These are phyloP conservation scores for Didymodactylos carnosus DNA, from an alignment of 2,888 invertebrate genomes.

Conservation along the genomic window DNA sequence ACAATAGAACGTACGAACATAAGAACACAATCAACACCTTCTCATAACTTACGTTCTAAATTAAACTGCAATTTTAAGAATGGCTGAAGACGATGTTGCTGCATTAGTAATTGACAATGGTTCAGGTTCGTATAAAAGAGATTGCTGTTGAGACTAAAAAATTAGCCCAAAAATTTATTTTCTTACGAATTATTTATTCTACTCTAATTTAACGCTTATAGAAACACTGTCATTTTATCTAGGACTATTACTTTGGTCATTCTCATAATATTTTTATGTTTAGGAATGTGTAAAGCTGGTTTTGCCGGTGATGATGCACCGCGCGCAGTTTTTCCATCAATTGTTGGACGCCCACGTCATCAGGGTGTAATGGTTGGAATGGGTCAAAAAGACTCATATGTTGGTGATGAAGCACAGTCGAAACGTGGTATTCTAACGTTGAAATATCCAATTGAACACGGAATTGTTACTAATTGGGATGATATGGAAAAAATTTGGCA, in stretches of 20 bases:
- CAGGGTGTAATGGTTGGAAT: slow-evolving; percentile 61
- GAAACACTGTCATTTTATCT: too few species aligned
- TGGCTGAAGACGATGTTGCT: slow-evolving; percentile 15
- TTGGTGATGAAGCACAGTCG: slow-evolving; percentile 24
- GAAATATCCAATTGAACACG: slow-evolving; percentile 28
- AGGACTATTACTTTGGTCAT: too few species aligned
- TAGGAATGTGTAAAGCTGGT: slow-evolving; percentile 15
- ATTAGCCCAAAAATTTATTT: too few species aligned
- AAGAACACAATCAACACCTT: too few species aligned
- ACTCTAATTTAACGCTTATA: too few species aligned
- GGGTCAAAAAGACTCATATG: slow-evolving; percentile 61
- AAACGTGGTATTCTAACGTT: slow-evolving; percentile 29
- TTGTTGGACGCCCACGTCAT: slow-evolving; percentile 14
- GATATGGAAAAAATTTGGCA: slow-evolving; percentile 32
- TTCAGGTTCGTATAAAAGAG: slow-evolving; percentile 13
- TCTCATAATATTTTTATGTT: too few species aligned
- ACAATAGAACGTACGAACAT: too few species aligned
- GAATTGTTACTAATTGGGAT: slow-evolving; percentile 30
- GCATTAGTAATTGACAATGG: slow-evolving; percentile 15
- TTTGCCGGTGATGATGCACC: slow-evolving; percentile 15
- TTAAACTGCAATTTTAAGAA: too few species aligned
- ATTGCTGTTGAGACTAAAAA: too few species aligned
- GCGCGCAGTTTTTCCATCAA: slow-evolving; percentile 14
- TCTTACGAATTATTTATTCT: too few species aligned
- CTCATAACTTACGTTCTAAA: too few species aligned